Evolutionary conservation across 2,888 invertebrate genomes (phyloP), one percentile per base, ranked within the genome.

Genomic region (Clostera curtula): DNA sequence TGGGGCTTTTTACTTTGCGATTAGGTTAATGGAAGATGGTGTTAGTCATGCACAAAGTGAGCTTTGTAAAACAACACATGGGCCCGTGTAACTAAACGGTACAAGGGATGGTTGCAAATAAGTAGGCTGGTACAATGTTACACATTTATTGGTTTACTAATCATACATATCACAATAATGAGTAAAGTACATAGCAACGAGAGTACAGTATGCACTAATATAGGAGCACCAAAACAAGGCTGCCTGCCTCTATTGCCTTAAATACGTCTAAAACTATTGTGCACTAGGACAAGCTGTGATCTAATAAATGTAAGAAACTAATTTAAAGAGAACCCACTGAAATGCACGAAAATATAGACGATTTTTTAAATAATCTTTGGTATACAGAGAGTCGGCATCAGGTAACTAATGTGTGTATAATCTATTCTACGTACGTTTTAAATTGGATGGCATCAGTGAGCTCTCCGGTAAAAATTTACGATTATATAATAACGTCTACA

Each of bases 61-160:
- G 34, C 19, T 29, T 19, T 22, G 25, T 22, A 36, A 26, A 27
- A 19, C 49, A 44, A 49, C 55, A 56, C 56, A 50, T 56, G 64
- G 51, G 26, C 60, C 59, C 52, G 62, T 55, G 63, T 56, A 55
- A 49, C 40, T 23, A 40, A 44, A 25, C 32, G 23, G 10, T 12
- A 23, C 28, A 24, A 32, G 37, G 49, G 27, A 28, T 36, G 20
- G 33, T 24, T 15, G 22, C 32, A 60, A 64, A 62, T 61, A 50
- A 61, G 33, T 40, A 52, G 36, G 29, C 49, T 18, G 19, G 19
- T 31, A 29, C 46, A 37, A 41, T 32, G 38, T 34, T 36, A 55
- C 32, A 40, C 32, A 38, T 29, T 65, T 65, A 65, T 62, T 59
- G 24, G 27, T 40, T n/a, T n/a, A n/a, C n/a, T n/a, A n/a, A n/a